Evolutionary conservation across 2,888 invertebrate species (phyloP), one percentile per base, ranked within the genome.

Genomic region (Selenia dentaria): DNA sequence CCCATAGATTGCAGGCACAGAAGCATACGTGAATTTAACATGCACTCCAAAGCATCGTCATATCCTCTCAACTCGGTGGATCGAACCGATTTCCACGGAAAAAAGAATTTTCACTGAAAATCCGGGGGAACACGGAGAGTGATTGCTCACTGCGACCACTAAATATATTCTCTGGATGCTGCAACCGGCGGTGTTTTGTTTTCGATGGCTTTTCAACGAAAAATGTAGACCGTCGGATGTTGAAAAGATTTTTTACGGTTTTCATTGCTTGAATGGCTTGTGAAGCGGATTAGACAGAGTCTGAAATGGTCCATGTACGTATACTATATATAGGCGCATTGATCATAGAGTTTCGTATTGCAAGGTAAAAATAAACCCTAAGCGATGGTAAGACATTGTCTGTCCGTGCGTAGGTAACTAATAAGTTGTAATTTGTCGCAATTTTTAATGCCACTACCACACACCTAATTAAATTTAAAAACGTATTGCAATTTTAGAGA

Each of bases 21-120:
- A 43, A 26, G 6, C 16, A 6, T 32, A 10, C 29, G 20, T 48
- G 48, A 20, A 38, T 25, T 35, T 29, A 48, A 45, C 41, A 44
- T 41, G n/a, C 48, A 37, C 22, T 48, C 37, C 33, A 34, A 39
- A 56, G 51, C 41, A 38, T 18, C 35, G 32, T 25, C 50, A 36
- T 46, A 46, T 51, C 42, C 44, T 20, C 37, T 40, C 35, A 26
- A 13, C 28, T 2, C 12, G 13, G n/a, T 41, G 47, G 42, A 45
- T 42, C 41, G 33, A 29, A 38, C 32, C 37, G 41, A 38, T 42
- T 47, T 42, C 9, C 10, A 32, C 28, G 36, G 22, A 33, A 29
- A 33, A 34, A 27, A 8, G 32, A 31, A 28, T 43, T 42, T 32
- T 24, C 25, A 10, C 26, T 4, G 11, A 34, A 36, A 45, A 40